A percentile compares a stretch with the other conserved stretches of the same genome.
Evolutionary conservation across 2,888 invertebrate genomes (phyloP).

Genomic region (Epistrophe grossulariae): DNA sequence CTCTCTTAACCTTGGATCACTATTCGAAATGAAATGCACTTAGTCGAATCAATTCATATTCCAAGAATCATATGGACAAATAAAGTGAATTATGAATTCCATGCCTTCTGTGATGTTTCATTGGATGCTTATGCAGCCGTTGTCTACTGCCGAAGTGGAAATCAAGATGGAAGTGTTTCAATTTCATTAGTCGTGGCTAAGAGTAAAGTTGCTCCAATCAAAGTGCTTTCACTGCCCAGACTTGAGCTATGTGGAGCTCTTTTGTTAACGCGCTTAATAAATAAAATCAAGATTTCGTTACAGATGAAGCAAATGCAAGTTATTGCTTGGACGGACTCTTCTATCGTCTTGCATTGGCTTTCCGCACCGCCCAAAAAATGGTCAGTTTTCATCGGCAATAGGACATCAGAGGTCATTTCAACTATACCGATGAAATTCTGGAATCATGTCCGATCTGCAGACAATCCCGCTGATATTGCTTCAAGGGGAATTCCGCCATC

Average conservation of each 20-base stretch:
- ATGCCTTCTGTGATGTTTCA: slow-evolving; percentile 27
- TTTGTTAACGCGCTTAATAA: slow-evolving; percentile 3
- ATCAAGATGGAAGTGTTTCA: background rate
- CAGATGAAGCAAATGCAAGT: background rate
- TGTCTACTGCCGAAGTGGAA: slow-evolving; percentile 22
- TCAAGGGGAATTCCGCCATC: slow-evolving; percentile 52
- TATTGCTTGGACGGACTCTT: slow-evolving; percentile 34
- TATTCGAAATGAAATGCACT: slow-evolving; percentile 17
- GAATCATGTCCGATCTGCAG: slow-evolving; percentile 40
- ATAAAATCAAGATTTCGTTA: slow-evolving; percentile 29
- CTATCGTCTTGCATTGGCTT: slow-evolving; percentile 31
- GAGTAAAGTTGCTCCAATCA: slow-evolving; percentile 16
- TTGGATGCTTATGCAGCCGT: slow-evolving; percentile 29
- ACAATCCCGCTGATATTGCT: slow-evolving; percentile 54
- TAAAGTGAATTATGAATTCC: background rate
- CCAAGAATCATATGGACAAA: slow-evolving; percentile 16
- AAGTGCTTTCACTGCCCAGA: slow-evolving; percentile 21
- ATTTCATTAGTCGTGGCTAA: slow-evolving; percentile 11
- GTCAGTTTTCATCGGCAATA: slow-evolving; percentile 27
- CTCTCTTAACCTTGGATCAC: slow-evolving; percentile 8
- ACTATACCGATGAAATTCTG: slow-evolving; percentile 20
- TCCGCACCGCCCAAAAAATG: slow-evolving; percentile 39
- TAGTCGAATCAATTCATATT: slow-evolving; percentile 3
- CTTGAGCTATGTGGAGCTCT: slow-evolving; percentile 17
- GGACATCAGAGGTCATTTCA: slow-evolving; percentile 61